Base-by-base conservation (phyloP, 92 coral and sea anemone genomes). In the Siderastrea siderea region DNA sequence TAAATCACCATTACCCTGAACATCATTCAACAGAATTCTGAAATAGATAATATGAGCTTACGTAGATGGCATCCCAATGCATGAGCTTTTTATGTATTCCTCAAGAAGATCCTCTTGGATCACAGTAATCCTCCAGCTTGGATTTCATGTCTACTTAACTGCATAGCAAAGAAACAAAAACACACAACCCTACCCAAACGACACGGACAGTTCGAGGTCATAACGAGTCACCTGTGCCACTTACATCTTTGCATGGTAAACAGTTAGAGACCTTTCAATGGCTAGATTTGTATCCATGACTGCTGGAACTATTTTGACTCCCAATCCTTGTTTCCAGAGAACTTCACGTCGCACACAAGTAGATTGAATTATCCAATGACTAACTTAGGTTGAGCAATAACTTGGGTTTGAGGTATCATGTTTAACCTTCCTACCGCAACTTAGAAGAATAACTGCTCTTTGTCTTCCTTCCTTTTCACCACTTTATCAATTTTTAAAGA, bases 151-250 rank as follows among this genome's bases (percentile, higher is more conserved):
- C 49, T 67, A n/a, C 85, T 66, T 68, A 48, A 68, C 77, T 68
- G 84, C 55, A 67, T 68, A 14, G 53, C 55, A 81, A 15, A 51
- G 44, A 81, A 81, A 79, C 71, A 79, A 60, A 48, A 68, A 68
- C 51, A 80, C 19, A 80, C 75, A 68, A 81, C 65, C 85, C 85
- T 68, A 43, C 47, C 85, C 53, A 53, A 68, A 13, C 7, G 2
- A 53, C 57, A 53, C 10, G 57, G 57, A 53, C 57, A 2, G 38
- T 26, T 26, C 38, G 38, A 26, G 38, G 38, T 26, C 38, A 26
- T 26, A 26, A 26, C 38, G 38, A 26, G 38, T 26, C 38, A 26
- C 38, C 38, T 26, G 38, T 26, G 38, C 57, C 57, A 53, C 57
- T 53, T 53, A 53, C 7, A 53, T 5, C 57, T 5, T 10, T 53